Conservation (phyloP, 2,113 vertebrate species). For the Macrotus californicus region DNA sequence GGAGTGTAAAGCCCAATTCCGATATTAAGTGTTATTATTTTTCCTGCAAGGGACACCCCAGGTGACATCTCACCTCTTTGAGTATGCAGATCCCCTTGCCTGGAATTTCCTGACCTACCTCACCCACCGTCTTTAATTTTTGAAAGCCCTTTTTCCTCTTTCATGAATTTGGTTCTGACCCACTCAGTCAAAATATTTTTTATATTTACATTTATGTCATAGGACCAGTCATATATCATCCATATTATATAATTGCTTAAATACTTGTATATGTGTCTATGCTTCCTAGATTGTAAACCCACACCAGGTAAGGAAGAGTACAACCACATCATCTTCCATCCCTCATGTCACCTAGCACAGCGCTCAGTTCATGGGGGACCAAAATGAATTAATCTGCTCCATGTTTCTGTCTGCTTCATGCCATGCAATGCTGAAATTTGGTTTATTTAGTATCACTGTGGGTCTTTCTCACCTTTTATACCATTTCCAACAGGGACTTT, state of each 20-base stretch:
- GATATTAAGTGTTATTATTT: not conserved
- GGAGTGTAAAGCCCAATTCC: not conserved
- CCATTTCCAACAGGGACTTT: not conserved
- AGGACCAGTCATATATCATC: not conserved
- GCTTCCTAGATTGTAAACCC: not conserved
- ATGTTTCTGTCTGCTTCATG: not conserved
- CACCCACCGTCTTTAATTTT: not conserved
- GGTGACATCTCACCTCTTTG: not conserved
- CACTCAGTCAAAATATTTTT: not conserved
- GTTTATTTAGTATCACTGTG: not conserved
- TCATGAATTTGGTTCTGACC: not conserved
- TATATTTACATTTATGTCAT: not conserved
- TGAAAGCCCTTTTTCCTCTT: not conserved
- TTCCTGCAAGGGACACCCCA: not conserved
- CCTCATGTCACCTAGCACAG: not conserved
- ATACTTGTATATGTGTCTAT: not conserved
- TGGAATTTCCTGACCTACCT: not conserved
- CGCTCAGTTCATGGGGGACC: not conserved
- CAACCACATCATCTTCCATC: not conserved
- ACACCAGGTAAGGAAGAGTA: not conserved
- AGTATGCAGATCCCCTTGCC: not conserved
- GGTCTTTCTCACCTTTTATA: not conserved
- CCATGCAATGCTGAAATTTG: not conserved
- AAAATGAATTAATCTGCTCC: not conserved
- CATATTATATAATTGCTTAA: not conserved